A percentile compares a stretch with the other conserved stretches of the same genome.
Evolutionary conservation across 1,140 invertebrate genomes (phyloP).

Genomic region (Neotoxoptera formosana): DNA sequence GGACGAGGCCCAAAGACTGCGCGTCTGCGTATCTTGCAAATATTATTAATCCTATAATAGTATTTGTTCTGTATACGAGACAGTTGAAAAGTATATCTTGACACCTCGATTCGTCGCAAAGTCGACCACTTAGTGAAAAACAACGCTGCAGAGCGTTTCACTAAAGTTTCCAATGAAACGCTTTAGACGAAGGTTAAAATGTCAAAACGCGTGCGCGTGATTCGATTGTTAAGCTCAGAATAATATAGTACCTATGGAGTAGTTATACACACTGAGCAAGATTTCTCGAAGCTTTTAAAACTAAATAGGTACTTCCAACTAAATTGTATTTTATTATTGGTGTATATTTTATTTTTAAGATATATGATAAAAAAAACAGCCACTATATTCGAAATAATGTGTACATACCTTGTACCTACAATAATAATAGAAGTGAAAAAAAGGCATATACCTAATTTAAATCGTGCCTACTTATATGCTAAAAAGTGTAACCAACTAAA

Average conservation of each 20-base stretch:
- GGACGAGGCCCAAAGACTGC: neutral
- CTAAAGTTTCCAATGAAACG: neutral
- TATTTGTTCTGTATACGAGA: neutral
- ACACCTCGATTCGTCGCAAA: neutral
- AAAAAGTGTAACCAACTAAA: neutral
- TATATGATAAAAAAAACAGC: neutral
- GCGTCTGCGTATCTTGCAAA: neutral
- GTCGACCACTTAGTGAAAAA: neutral
- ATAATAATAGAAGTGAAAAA: neutral
- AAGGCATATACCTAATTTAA: neutral
- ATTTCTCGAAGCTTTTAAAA: neutral
- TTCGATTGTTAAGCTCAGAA: neutral
- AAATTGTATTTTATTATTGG: neutral
- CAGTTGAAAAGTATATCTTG: neutral
- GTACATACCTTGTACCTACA: neutral
- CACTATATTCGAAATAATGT: neutral
- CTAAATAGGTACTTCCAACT: neutral
- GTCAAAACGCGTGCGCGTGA: neutral
- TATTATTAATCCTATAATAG: slow-evolving; percentile 16
- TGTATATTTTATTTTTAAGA: neutral
- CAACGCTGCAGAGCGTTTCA: neutral
- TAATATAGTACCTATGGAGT: neutral
- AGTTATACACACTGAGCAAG: neutral
- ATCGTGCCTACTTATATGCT: neutral
- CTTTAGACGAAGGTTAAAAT: neutral